These are phyloP conservation scores for Schizopygopsis pylzovi DNA, from an alignment of 2,797 vertebrate genomes.

Conservation along the genomic window DNA sequence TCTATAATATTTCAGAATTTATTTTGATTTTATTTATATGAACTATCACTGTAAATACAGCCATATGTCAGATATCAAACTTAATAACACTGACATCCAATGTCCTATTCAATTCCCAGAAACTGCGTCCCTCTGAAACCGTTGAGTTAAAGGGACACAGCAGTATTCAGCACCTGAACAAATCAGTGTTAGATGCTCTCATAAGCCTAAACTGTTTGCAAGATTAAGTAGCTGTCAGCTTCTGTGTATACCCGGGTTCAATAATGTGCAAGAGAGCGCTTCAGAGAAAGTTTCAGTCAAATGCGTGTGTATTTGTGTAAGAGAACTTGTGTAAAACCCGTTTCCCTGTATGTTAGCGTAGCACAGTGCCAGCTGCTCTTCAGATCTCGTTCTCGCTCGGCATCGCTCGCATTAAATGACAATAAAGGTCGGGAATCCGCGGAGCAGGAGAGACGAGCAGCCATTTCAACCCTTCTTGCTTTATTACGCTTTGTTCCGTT, in stretches of 20 bases:
- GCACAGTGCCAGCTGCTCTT: slow-evolving; percentile 75
- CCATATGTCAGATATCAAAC: slow-evolving; percentile 1
- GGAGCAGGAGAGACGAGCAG: slow-evolving; percentile 71
- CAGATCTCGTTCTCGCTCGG: slow-evolving; percentile 75
- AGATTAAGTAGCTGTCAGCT: slow-evolving; percentile 67
- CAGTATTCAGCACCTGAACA: slow-evolving; percentile 83
- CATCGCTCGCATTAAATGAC: slow-evolving; percentile 78
- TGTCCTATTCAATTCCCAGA: background rate
- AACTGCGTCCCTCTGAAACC: slow-evolving; percentile 41
- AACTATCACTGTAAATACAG: background rate
- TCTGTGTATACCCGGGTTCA: slow-evolving; percentile 74
- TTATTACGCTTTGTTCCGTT: slow-evolving; percentile 84
- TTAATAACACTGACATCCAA: background rate
- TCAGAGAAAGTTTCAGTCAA: slow-evolving; percentile 61
- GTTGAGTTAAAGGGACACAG: slow-evolving; percentile 58
- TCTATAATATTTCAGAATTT: background rate
- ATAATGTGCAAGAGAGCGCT: slow-evolving; percentile 56
- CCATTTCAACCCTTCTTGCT: slow-evolving; percentile 73
- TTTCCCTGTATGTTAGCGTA: slow-evolving; percentile 73
- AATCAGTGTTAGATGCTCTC: slow-evolving; percentile 76
- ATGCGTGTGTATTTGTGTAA: slow-evolving; percentile 43
- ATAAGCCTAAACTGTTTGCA: slow-evolving; percentile 81
- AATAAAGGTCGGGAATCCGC: slow-evolving; percentile 75
- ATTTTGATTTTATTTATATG: too few species aligned
- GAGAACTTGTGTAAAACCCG: slow-evolving; percentile 53